Conservation (phyloP, 2,113 vertebrate genomes). For the Chitala chitala region DNA sequence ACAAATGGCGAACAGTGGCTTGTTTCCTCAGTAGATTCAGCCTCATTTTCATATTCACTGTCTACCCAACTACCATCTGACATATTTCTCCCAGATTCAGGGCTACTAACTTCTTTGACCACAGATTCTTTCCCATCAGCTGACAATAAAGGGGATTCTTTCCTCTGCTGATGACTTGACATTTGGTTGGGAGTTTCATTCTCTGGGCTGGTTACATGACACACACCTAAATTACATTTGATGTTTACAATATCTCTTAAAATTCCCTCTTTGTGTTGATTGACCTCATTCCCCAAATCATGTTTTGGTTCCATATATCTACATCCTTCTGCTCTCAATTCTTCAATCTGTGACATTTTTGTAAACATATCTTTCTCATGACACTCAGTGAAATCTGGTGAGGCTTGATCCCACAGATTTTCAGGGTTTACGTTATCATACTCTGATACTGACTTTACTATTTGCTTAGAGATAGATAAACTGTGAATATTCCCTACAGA, state of each 20-base stretch:
- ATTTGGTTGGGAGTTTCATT: slow-evolving; percentile 2
- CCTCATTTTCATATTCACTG: slow-evolving; percentile 32
- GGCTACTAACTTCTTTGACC: slow-evolving; percentile 2
- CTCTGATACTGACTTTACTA: slow-evolving; percentile 58
- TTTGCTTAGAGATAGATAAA: slow-evolving; percentile 38
- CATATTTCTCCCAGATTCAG: slow-evolving; percentile 7
- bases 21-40: slow-evolving; percentile 38
- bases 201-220: neutral
- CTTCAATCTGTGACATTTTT: neutral
- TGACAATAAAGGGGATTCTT: neutral
- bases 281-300: slow-evolving; percentile 5
- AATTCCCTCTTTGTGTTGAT: neutral
- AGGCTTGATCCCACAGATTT: slow-evolving; percentile 39
- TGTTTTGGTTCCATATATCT: neutral
- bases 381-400: slow-evolving; percentile 33
- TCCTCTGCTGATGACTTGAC: neutral
- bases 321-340: neutral
- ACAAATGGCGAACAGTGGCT: slow-evolving; percentile 52
- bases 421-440: slow-evolving; percentile 57
- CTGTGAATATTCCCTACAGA: slow-evolving; percentile 15
- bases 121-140: slow-evolving; percentile 10
- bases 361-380: neutral
- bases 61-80: slow-evolving; percentile 20
- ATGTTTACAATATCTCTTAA: neutral
- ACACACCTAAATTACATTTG: neutral